Evolutionary conservation across 2,888 invertebrate genomes (phyloP), one percentile per base, ranked within the genome.

Genomic region (Dicycla oo): DNA sequence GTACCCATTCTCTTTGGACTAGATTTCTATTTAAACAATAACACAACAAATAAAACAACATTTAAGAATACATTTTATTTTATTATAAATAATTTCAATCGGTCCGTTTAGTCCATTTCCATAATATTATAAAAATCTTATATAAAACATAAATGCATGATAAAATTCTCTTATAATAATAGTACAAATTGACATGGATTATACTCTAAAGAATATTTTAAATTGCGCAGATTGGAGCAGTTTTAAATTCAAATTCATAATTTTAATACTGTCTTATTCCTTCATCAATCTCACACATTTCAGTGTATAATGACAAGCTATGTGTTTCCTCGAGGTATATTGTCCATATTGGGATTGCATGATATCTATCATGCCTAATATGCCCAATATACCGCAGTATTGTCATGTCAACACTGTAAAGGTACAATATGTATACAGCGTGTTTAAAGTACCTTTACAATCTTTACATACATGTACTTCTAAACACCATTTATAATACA

Each of bases 161-260:
- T 67, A 73, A 49, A 84, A 75, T n/a, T 69, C 30, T 80, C 64
- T 61, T 64, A 69, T 3, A 40, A 30, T 38, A 54, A 38, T 53
- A 81, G 20, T 75, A 76, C 3, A 83, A 80, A 83, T 80, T 80
- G 80, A 83, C 80, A 60, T 75, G 38, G 58, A 62, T 79, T 40
- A 60, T 34, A 38, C 0, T 60, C 18, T 45, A 64, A 11, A 49
- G 0, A 60, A 26, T 40, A 47, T 30, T 53, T 23, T n/a, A 45
- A 26, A 82, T 70, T 73, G 88, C 61, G 82, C 53, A 51, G 2
- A 58, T 71, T 40, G 30, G 53, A 78, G 51, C 51, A 62, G 43
- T 34, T 80, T 38, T 49, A 10, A 60, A 43, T 81, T 43, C 1
- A 60, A 40, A 56, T 66, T 61, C 63, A 64, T 70, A 40, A 53